Base-by-base conservation (phyloP, 2,888 invertebrate species). In the Campoplex nolae region DNA sequence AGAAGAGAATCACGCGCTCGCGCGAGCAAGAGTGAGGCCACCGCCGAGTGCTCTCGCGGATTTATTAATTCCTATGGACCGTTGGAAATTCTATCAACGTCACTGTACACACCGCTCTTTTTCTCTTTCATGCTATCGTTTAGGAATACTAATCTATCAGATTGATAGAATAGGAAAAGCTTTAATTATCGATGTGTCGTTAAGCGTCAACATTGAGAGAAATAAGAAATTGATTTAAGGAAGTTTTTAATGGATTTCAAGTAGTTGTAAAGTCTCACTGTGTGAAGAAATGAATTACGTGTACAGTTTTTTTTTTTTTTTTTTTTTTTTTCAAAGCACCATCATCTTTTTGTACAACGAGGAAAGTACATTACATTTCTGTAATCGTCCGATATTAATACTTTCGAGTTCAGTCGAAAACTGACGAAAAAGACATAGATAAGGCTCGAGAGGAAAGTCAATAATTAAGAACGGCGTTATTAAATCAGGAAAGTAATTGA, bases 71-170 rank as follows among this genome's bases (percentile, higher is more conserved):
- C 65, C 71, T 67, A 67, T 48, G 45, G 82, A 87, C 82, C 71
- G 82, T 79, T 82, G 84, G 78, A 79, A 85, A 85, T 87, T 87
- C 65, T 56, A 85, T 87, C 87, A 85, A 84, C 67, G 76, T 80
- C 80, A 80, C 68, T 58, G 67, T 65, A 42, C 62, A 65, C 45
- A 1, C 3, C 23, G 23, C 23, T 23, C 35, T 32, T 4, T 65
- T 48, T 76, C 8, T 76, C 65, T 76, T 8, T 76, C 65, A n/a
- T 45, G 9, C 32, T 45, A 58, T n/a, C 45, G 2, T 58, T n/a
- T 13, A 28, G 35, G 51, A 78, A 68, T n/a, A 18, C 70, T 58
- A 45, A 76, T 68, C 70, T 45, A 68, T 56, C 45, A 23, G 48
- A 16, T 45, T 32, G 28, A 28, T 11, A 48, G 16, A 48, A 28